Base-by-base conservation (phyloP, 92 coral and sea anemone species). In the Ricordea florida region DNA sequence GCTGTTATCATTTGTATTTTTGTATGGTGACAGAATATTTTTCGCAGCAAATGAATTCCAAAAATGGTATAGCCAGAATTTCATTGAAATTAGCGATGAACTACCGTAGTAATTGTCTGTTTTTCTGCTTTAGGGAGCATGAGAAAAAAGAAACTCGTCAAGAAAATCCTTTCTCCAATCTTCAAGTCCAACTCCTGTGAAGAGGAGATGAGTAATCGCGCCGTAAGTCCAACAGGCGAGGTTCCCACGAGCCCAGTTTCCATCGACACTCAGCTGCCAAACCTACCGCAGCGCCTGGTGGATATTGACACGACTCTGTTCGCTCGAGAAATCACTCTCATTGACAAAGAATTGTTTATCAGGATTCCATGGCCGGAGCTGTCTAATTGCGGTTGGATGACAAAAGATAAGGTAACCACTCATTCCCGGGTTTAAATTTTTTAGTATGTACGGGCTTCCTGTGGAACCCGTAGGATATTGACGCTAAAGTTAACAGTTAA, bases 361-460 rank as follows among this genome's bases (percentile, higher is more conserved):
- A 79, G 97, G 45, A 92, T 94, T 65, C 90, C 97, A 3, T 94
- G 98, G 98, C 93, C 81, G 8, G 98, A 94, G 63, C 70, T 94
- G 44, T 86, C 97, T 10, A 94, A 93, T 37, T 94, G 98, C 44
- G 98, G 98, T 13, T 94, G 98, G 98, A 94, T 94, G 98, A 94
- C 98, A 7, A 94, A 94, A 57, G 96, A 94, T 35, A 94, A 94
- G 93, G 98, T 94, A 81, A 43, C 48, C 21, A 44, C 20, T 36
- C n/a, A n/a, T n/a, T n/a, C n/a, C n/a, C n/a, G n/a, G n/a, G n/a
- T n/a, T n/a, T n/a, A n/a, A n/a, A n/a, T n/a, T n/a, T n/a, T n/a
- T n/a, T n/a, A n/a, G n/a, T n/a, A n/a, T n/a, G n/a, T n/a, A n/a
- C n/a, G n/a, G n/a, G n/a, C n/a, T n/a, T n/a, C n/a, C n/a, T n/a